Evolutionary conservation across 2,113 vertebrate genomes (phyloP).

Genomic region (Tilapia sparmanii): DNA sequence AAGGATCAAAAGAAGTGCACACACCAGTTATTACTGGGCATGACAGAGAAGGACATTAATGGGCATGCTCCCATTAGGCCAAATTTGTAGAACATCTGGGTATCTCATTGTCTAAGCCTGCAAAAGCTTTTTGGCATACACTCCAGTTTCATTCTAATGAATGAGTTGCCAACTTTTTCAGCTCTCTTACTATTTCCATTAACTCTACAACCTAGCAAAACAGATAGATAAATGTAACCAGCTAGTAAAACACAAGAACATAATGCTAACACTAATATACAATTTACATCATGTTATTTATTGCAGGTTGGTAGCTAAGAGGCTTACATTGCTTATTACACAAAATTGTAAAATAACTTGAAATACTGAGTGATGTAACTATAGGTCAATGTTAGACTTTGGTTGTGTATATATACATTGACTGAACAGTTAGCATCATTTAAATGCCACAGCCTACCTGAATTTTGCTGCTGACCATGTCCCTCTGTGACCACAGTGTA

Average conservation of each 20-base stretch:
- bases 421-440: not conserved
- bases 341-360: not conserved
- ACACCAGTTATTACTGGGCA: not conserved
- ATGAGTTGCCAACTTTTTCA: not conserved
- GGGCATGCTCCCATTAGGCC: not conserved
- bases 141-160: not conserved
- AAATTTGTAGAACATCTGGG: not conserved
- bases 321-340: not conserved
- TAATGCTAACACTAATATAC: not conserved
- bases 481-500: not conserved
- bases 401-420: not conserved
- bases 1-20: not conserved
- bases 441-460: not conserved
- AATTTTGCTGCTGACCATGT: not conserved
- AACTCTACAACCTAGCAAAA: not conserved
- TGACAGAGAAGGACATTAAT: not conserved
- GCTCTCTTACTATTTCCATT: not conserved
- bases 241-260: not conserved
- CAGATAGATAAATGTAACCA: not conserved
- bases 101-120: not conserved
- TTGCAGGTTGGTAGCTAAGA: not conserved
- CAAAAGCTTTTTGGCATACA: not conserved
- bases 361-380: not conserved
- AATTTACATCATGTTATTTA: not conserved
- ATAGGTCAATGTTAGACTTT: not conserved